Evolutionary conservation across 2,797 vertebrate genomes (phyloP), one percentile per base, ranked within the genome.

Genomic region (Ctenopoma multispine): DNA sequence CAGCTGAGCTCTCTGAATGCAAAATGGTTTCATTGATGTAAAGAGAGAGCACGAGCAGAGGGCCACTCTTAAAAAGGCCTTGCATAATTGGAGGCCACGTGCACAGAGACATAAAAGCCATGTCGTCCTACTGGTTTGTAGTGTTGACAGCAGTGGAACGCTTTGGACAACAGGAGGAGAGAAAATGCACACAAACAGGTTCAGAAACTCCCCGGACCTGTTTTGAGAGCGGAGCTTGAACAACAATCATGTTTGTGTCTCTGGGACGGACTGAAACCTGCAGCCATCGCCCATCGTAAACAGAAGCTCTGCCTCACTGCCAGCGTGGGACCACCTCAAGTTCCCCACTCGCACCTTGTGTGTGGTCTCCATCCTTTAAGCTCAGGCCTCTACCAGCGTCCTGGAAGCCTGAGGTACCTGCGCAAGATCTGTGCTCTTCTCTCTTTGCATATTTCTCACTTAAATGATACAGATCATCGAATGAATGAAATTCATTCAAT

Each of bases 11-110:
- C 75, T 62, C 83, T 73, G 51, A 72, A 44, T 76, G 75, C 67
- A 70, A 79, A 79, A 80, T 57, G 21, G 65, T 83, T 83, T 80
- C 73, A 87, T 87, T 77, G 80, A 90, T 75, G 55, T 5, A 43
- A 13, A 48, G 27, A 24, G 47, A 68, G 53, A 63, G 48, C 10
- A 46, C 54, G 54, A 73, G 64, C 67, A 68, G 60, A 64, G 66
- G 63, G 55, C 55, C 0, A n/a, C 11, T 55, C 38, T 56, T 50
- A 68, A 66, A 55, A 62, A 65, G 20, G 20, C 77, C 73, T 55
- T 50, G 51, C 76, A 71, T 86, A 85, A 87, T 72, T 80, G 53
- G 64, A 82, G 73, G 38, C 38, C 38, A 48, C 1, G 7, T 70
- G 66, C 58, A 55, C 66, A 51, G 63, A 83, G 53, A 79, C 69